These are phyloP conservation scores for Lemur catta DNA, from an alignment of 2,797 vertebrate species.

Conservation along the genomic window DNA sequence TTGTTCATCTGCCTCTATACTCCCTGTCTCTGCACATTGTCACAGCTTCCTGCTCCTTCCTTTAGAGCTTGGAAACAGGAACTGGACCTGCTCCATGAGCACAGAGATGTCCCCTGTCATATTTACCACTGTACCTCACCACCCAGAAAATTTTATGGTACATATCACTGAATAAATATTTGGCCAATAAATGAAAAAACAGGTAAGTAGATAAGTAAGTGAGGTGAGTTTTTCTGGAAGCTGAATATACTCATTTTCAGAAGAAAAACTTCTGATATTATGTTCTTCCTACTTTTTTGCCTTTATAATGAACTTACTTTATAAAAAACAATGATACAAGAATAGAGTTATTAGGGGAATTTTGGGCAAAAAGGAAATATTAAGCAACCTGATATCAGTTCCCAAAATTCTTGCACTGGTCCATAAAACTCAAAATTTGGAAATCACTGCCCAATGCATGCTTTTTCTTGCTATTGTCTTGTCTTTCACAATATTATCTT, in stretches of 20 bases:
- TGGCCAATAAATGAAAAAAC: background rate
- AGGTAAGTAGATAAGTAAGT: background rate
- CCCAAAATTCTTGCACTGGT: background rate
- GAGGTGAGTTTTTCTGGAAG: background rate
- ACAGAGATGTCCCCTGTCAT: background rate
- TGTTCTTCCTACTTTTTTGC: background rate
- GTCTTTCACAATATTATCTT: background rate
- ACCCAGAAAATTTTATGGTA: background rate
- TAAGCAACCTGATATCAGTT: background rate
- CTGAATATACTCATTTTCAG: constrained; percentile 31
- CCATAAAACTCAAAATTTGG: constrained; percentile 27
- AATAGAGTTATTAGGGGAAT: background rate
- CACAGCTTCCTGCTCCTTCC: background rate
- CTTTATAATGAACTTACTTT: background rate
- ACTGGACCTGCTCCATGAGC: background rate
- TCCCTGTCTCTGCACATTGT: background rate
- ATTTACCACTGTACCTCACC: background rate
- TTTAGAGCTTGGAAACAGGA: background rate
- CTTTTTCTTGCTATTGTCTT: constrained; percentile 22
- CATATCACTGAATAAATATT: background rate
- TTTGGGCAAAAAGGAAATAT: constrained; percentile 6
- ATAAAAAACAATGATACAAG: background rate
- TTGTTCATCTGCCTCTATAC: background rate
- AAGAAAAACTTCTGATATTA: background rate
- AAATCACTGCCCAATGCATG: background rate